These are phyloP conservation scores for Alentia gelatinosa DNA, from an alignment of 2,888 invertebrate species.

Conservation along the genomic window DNA sequence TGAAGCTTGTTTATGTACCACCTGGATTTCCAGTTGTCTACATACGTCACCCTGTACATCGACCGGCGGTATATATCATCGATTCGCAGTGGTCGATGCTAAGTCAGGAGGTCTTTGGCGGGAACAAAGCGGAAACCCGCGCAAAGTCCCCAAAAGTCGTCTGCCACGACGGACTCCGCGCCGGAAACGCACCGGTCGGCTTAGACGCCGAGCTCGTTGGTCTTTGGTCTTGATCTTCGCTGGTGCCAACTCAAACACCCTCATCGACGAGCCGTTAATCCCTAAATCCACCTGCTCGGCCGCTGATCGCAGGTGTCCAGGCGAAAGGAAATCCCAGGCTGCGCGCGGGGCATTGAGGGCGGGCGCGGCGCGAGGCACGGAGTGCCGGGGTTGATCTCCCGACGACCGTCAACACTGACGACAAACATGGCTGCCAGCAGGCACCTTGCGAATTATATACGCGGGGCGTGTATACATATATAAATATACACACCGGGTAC, in stretches of 20 bases:
- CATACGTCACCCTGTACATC: too few species aligned
- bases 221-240: conserved; percentile 36
- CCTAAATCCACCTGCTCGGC: conserved; percentile 37
- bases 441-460: background rate
- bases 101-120: background rate
- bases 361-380: background rate
- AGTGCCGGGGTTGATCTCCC: background rate
- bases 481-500: background rate
- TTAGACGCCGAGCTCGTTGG: conserved; percentile 5
- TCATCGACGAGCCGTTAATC: conserved; percentile 24
- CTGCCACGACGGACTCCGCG: background rate
- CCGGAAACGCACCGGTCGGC: background rate
- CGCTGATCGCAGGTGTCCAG: conserved; percentile 20
- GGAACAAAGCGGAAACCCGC: background rate
- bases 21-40: too few species aligned
- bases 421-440: background rate
- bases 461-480: background rate
- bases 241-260: background rate
- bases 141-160: background rate
- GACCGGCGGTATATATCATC: background rate
- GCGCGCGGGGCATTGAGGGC: background rate
- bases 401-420: background rate
- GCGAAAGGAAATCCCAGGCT: background rate
- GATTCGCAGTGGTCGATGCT: background rate
- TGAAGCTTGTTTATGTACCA: too few species aligned